Evolutionary conservation across 2,888 invertebrate genomes (phyloP).

Genomic region (Hecatera dysodea): DNA sequence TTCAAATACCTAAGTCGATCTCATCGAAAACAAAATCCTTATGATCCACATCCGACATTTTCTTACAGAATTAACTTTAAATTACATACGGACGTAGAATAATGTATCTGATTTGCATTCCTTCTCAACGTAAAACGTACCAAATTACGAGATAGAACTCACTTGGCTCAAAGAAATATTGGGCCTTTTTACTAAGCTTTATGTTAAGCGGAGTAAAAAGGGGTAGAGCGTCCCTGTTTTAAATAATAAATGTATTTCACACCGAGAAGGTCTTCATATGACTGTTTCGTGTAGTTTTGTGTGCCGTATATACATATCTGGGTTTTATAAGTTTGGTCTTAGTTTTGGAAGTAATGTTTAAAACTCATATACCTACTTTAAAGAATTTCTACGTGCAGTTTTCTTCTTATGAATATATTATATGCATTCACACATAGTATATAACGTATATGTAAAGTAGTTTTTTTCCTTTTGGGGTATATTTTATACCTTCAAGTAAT

Average conservation of each 20-base stretch:
- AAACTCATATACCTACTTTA: neutral
- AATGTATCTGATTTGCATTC: constrained; percentile 32
- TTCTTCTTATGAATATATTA: neutral
- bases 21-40: neutral
- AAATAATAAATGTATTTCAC: constrained; percentile 61
- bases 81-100: constrained; percentile 24
- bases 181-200: constrained; percentile 48
- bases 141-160: constrained; percentile 30
- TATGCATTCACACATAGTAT: no score
- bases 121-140: neutral
- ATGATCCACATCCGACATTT: neutral
- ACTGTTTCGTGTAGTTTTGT: constrained; percentile 26
- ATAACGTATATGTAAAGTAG: no score
- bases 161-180: constrained; percentile 44
- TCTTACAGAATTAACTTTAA: neutral
- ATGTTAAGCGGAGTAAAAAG: constrained; percentile 41
- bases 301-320: constrained; percentile 18
- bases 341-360: constrained; percentile 18
- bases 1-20: neutral
- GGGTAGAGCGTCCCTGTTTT: constrained; percentile 42
- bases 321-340: constrained; percentile 10
- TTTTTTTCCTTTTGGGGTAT: no score
- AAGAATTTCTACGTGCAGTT: neutral
- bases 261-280: constrained; percentile 23
- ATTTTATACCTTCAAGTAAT: no score